Percentiles rank a stretch among this genome's conserved stretches.
Conservation (phyloP, 2,113 vertebrate species). For the Dicerorhinus sumatrensis region DNA sequence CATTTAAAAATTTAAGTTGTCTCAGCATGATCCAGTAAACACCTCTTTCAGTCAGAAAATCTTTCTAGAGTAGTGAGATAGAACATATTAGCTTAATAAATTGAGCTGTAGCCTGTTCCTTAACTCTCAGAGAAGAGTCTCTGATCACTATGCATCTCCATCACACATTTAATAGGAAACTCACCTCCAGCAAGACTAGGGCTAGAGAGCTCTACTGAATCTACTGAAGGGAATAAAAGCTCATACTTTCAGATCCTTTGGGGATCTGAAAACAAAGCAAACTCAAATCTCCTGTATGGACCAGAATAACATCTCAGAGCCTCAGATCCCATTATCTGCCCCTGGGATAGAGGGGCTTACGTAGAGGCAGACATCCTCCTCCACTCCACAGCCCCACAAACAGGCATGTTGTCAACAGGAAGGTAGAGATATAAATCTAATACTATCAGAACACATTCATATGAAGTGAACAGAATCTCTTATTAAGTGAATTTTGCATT, state of each 20-base stretch:
- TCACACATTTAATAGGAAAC: neutral
- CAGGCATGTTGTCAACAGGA: neutral
- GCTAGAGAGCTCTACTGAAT: neutral
- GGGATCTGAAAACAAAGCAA: neutral
- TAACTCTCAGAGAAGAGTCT: neutral
- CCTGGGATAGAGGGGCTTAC: neutral
- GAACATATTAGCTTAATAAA: neutral
- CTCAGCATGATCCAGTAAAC: neutral
- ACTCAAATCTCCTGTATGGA: neutral
- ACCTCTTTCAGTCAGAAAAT: neutral
- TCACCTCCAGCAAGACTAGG: neutral
- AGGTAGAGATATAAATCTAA: neutral
- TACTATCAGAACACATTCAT: neutral
- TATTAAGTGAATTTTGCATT: neutral
- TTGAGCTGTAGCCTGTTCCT: neutral
- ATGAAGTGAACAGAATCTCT: neutral
- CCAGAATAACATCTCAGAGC: neutral
- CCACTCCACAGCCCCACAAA: fast-evolving
- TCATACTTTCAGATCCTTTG: neutral
- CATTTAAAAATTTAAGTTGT: neutral
- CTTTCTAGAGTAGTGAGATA: neutral
- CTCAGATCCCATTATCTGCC: neutral
- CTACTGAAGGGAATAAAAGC: neutral
- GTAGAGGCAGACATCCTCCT: neutral
- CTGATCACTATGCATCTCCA: neutral